phyloP scores from a whole-genome alignment of 2,888 invertebrate species.

The Philereme vetulata region DNA sequence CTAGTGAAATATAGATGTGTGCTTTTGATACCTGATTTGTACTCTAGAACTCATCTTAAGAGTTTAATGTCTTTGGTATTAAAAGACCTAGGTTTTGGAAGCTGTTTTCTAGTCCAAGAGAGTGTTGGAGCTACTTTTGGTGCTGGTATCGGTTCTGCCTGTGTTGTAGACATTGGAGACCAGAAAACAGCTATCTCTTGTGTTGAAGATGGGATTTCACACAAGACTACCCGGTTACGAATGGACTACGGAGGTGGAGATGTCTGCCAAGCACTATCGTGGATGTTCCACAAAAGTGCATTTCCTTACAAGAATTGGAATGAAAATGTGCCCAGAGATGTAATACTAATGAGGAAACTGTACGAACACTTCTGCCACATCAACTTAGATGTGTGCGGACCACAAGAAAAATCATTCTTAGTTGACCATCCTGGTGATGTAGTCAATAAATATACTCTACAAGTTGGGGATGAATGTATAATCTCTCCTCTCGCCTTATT shows the following conservation, averaged over 20 bases:
- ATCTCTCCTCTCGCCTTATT: slow-evolving; percentile 95
- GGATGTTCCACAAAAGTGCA: slow-evolving; percentile 94
- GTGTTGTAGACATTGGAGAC: slow-evolving; percentile 97
- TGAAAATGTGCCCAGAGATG: slow-evolving; percentile 89
- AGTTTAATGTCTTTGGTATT: slow-evolving; percentile 92
- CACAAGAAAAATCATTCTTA: slow-evolving; percentile 91
- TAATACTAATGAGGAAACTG: slow-evolving; percentile 90
- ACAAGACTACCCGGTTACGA: slow-evolving; percentile 91
- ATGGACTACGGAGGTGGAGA: slow-evolving; percentile 96
- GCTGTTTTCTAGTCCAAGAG: slow-evolving; percentile 93
- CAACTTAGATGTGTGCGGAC: slow-evolving; percentile 94
- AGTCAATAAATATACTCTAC: slow-evolving; percentile 88
- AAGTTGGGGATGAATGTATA: slow-evolving; percentile 96
- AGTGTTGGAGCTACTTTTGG: slow-evolving; percentile 80
- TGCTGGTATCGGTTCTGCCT: slow-evolving; percentile 88
- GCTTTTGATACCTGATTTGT: slow-evolving; percentile 94
- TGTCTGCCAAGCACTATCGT: slow-evolving; percentile 94
- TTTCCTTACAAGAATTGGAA: slow-evolving; percentile 94
- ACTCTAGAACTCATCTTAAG: slow-evolving; percentile 92
- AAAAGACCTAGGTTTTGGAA: slow-evolving; percentile 92
- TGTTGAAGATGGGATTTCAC: slow-evolving; percentile 98
- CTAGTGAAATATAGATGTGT: slow-evolving; percentile 93
- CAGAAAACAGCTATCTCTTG: slow-evolving; percentile 98
- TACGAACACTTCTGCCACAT: slow-evolving; percentile 97
- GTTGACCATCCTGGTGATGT: slow-evolving; percentile 88